Evolutionary conservation across 1,140 invertebrate species (phyloP), one percentile per base, ranked within the genome.

Genomic region (Drepana arcuata): DNA sequence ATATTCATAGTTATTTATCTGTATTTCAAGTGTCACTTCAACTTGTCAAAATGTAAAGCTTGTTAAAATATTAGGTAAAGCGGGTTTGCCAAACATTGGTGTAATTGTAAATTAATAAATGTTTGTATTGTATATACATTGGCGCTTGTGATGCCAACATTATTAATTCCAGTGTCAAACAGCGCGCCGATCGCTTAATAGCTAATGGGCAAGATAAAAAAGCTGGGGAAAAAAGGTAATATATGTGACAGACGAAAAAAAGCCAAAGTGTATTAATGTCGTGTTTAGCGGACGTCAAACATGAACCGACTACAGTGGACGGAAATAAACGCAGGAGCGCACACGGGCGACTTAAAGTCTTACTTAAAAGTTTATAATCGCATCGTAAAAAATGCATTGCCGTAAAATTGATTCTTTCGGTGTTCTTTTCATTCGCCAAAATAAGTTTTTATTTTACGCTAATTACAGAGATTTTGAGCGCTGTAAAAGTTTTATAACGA

Each of bases 221-320:
- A 26, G 36, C 14, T 30, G 25, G 30, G 39, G 32, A 55, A 53
- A 61, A 64, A 74, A 79, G 31, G 55, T 71, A 77, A 82, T 69
- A 72, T 70, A 78, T 82, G 73, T 77, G 78, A 80, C 75, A 77
- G 57, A 36, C 41, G 52, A 69, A 75, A 75, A 73, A 66, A 77
- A 70, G 52, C 54, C 52, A 49, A 64, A 70, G 61, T 63, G 64
- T 80, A 82, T 82, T 79, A 80, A 79, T 78, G 78, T 71, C 68
- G 64, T 72, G 75, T 78, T 77, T 70, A 68, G 59, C 56, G 56
- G 59, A 79, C 60, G 78, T 78, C 74, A 79, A 79, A 79, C 71
- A 54, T 45, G 58, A 55, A 60, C 64, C 67, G 68, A 57, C 61
- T 52, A 55, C 47, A 46, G 27, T 25, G 43, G 56, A 69, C 72